Base-by-base conservation (phyloP, 37 sponge, comb jelly and placozoan species). In the Chondrosia reniformis region DNA sequence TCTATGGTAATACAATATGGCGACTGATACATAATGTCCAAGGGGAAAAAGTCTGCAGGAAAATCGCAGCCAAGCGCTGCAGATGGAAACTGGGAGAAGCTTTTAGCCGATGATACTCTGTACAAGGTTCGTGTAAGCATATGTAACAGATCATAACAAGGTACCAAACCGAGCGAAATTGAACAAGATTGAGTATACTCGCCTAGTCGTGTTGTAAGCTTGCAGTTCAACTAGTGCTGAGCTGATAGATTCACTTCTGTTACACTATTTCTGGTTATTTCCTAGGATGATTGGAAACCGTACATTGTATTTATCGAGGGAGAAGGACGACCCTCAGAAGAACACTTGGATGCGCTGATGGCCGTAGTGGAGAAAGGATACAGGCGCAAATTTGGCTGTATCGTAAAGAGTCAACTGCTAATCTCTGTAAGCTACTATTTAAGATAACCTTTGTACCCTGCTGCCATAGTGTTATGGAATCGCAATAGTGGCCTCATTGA, bases 271-370 rank as follows among this genome's bases (percentile, higher is more conserved):
- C n/a, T n/a, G n/a, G n/a, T n/a, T n/a, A n/a, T n/a, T n/a, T n/a
- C n/a, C n/a, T n/a, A 90, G 91, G 73, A 69, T 37, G 62, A 61
- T 33, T 91, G 91, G 91, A 65, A 64, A 7, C 75, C 84, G 31
- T 83, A 61, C 38, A 57, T 91, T 33, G 38, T 83, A 21, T 80
- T 86, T 34, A 55, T 86, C 2, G 81, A 58, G 8, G 62, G 79
- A 0, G 76, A 83, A 49, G 57, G 36, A 5, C 27, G 46, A 21
- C 22, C 56, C 25, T 40, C 19, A 17, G 19, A 39, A 44, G 72
- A 69, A 24, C 72, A 69, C 72, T 4, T 69, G 39, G 43, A 41
- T 37, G 15, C 43, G 41, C 36, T 69, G 72, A 36, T 13, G 25
- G n/a, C 38, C 22, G 72, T 69, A 21, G 72, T 69, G 5, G 6